phyloP scores from a whole-genome alignment of 2,113 vertebrate species.

The Vulpes vulpes region DNA sequence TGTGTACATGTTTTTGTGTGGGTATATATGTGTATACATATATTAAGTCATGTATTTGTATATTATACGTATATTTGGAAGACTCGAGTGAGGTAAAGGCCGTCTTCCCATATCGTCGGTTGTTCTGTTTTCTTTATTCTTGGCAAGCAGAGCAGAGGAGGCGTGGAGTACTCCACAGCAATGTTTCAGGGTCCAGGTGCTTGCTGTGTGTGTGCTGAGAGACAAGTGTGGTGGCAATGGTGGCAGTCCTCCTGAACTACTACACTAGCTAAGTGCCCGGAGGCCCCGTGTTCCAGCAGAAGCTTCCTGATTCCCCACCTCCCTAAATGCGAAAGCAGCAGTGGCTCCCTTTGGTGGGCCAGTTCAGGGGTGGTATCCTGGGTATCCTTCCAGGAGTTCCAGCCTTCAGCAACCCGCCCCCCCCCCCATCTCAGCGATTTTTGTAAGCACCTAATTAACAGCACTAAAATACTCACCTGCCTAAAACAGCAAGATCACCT shows the following conservation, averaged over 20 bases:
- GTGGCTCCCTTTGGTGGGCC: neutral
- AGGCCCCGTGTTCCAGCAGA: neutral
- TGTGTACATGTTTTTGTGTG: neutral
- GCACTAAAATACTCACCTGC: neutral
- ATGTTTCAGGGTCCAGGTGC: neutral
- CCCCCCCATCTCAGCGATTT: neutral
- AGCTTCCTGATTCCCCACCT: neutral
- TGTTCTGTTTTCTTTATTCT: neutral
- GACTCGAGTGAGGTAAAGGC: neutral
- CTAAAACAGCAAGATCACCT: neutral
- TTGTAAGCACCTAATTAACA: neutral
- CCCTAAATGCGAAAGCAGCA: neutral
- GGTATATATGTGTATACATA: neutral
- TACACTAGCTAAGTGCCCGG: neutral
- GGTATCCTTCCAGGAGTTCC: neutral
- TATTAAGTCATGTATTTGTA: neutral
- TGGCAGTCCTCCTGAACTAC: neutral
- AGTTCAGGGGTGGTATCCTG: neutral
- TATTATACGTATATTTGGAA: neutral
- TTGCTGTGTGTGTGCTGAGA: neutral
- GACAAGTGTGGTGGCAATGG: neutral
- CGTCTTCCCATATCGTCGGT: neutral
- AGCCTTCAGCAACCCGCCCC: too few relatives aligned
- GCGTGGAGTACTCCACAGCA: neutral
- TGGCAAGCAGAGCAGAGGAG: neutral